These are phyloP conservation scores for Protophormia terraenovae DNA, from an alignment of 2,888 invertebrate species.

Conservation along the genomic window DNA sequence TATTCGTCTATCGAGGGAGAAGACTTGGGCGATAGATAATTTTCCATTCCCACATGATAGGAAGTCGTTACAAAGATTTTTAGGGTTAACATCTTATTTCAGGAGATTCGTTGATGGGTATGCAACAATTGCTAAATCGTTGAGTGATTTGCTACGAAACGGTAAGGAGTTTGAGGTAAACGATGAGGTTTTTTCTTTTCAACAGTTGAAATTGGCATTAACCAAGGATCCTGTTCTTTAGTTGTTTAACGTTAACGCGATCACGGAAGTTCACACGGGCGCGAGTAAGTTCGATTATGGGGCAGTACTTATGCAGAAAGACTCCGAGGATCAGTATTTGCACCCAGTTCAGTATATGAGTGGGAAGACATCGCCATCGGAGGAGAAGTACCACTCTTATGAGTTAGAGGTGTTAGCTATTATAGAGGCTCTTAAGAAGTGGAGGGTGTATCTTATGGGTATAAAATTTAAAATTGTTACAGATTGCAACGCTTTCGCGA, in stretches of 20 bases:
- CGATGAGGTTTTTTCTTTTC: background rate
- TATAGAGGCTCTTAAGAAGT: background rate
- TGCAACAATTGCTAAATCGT: conserved; percentile 37
- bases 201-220: background rate
- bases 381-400: conserved; percentile 1
- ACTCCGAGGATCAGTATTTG: background rate
- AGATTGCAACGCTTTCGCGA: conserved; percentile 33
- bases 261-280: background rate
- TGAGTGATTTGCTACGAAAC: background rate
- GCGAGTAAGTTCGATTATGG: background rate
- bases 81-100: conserved; percentile 62
- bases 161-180: background rate
- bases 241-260: background rate
- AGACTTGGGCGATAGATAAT: conserved; percentile 36
- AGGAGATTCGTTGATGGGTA: conserved; percentile 40
- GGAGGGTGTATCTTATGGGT: conserved; percentile 8
- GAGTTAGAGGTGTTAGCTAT: conserved; percentile 2
- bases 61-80: conserved; percentile 53
- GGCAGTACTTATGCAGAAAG: background rate
- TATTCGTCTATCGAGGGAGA: conserved; percentile 51
- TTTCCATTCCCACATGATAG: conserved; percentile 45
- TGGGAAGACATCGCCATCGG: background rate
- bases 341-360: conserved; percentile 18
- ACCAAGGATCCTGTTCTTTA: background rate
- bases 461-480: conserved; percentile 12